These are phyloP conservation scores for Argya squamiceps DNA, from an alignment of 2,797 vertebrate species.

Conservation along the genomic window DNA sequence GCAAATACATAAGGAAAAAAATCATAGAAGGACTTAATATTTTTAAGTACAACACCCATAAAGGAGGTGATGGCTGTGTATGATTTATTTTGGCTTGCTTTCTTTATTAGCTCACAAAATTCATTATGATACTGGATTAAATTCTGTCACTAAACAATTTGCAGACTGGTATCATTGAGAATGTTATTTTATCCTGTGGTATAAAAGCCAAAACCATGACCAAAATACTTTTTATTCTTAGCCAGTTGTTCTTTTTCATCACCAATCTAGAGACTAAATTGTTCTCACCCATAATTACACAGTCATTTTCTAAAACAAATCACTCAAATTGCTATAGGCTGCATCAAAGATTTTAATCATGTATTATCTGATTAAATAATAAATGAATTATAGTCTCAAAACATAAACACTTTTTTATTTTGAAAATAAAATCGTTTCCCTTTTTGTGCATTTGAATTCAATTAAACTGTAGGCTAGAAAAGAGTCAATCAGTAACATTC, in stretches of 20 bases:
- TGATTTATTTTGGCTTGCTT: not conserved
- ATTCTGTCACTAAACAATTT: not conserved
- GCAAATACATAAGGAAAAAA: not conserved
- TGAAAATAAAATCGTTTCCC: not conserved
- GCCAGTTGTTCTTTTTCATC: not conserved
- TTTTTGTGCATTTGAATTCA: not conserved
- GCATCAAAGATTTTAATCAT: not conserved
- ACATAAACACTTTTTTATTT: not conserved
- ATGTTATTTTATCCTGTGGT: not conserved
- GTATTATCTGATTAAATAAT: not conserved
- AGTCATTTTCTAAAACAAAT: not conserved
- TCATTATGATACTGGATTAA: not conserved
- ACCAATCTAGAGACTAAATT: not conserved
- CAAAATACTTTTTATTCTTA: not conserved
- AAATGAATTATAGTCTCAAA: not conserved
- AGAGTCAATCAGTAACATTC: not conserved
- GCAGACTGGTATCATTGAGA: not conserved
- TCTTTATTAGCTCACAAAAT: not conserved
- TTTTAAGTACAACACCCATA: not conserved
- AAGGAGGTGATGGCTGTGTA: not conserved
- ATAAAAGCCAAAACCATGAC: constrained; percentile 4
- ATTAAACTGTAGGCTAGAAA: not conserved
- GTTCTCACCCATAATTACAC: not conserved
- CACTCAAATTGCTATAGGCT: not conserved
- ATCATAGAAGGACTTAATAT: not conserved